Base-by-base conservation (phyloP, 2,113 vertebrate species). In the Aphelocoma coerulescens region DNA sequence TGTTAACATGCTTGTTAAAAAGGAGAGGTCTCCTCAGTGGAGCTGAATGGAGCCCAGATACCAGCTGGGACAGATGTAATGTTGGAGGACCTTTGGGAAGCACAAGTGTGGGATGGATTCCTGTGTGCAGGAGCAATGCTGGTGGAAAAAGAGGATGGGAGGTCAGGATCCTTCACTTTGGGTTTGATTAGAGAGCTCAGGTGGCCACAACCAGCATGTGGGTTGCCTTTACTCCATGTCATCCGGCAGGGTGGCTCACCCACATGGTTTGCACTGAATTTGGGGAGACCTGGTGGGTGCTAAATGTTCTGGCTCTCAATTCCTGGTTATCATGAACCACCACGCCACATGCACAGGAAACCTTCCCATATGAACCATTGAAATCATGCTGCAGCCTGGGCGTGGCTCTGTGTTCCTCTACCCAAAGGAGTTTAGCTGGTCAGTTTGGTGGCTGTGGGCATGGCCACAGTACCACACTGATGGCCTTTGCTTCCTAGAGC, bases 1-100 rank as follows among this genome's bases (percentile, higher is more conserved):
- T 95, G 88, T 96, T 95, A 96, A 96, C 90, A 90, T 0, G 39
- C 85, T 96, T 73, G 78, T 96, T 95, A 63, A 54, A 85, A 66
- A 76, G 59, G 33, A 94, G 27, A 62, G 62, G 85, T 83, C 72
- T 90, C 78, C 58, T 88, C 6, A 5, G 78, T 30, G 80, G 59
- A 69, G 85, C 62, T 87, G 41, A 90, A 26, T 63, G 61, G 63
- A 62, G n/a, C 77, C 67, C 59, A 65, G 66, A 15, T 13, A 44
- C 24, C 51, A 49, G 28, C 83, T 94, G 76, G 76, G 91, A 37
- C 33, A 68, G 37, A 51, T 77, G 75, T 16, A 10, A 11, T 20
- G 43, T 7, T 48, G 55, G 55, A 91, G 48, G 22, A 69, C 16
- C 73, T 91, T 85, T n/a, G 80, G 68, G 91, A 92, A 81, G 32